Evolutionary conservation across 1,140 invertebrate species (phyloP), one percentile per base, ranked within the genome.

Genomic region (Halictus rubicundus): DNA sequence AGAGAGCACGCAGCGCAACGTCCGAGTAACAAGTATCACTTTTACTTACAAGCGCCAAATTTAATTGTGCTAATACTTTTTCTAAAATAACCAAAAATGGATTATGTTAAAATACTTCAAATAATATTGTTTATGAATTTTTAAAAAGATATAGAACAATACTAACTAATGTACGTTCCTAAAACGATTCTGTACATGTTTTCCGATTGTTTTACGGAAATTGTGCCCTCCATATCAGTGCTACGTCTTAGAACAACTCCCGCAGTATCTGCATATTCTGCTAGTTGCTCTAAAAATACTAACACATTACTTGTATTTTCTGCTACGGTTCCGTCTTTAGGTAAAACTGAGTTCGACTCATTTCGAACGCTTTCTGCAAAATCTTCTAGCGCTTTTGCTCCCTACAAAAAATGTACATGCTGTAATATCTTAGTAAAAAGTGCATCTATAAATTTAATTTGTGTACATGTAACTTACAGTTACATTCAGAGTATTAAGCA

Each of bases 281-380:
- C 94, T 66, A 98, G 93, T 88, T 98, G 97, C 91, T 98, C 97
- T 61, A 97, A 93, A 92, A 98, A 97, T 80, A 98, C 96, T 60
- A 98, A 95, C 69, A 98, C 97, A 92, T 99, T 98, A 68, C 96
- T 98, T 5, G 98, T 98, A 61, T 98, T 94, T 93, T 99, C 98
- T 90, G 99, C 98, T 32, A 99, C 98, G 0, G 98, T 99, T 76
- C 98, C 98, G 94, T 99, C 98, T 91, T 96, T 97, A 0, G 98
- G 98, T 87, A 98, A 95, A 83, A 96, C 95, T 7, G 96, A 95
- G 52, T 97, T 96, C 16, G 95, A 95, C 90, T 99, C 98, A 78
- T 95, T 96, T 87, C 97, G 95, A 64, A 99, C 96, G 85, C 96
- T 97, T 88, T 99, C 98, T 68, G 98, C 95, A 91, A 99, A 99